Conservation (phyloP, 2,888 invertebrate genomes). For the Campoplex nolae region DNA sequence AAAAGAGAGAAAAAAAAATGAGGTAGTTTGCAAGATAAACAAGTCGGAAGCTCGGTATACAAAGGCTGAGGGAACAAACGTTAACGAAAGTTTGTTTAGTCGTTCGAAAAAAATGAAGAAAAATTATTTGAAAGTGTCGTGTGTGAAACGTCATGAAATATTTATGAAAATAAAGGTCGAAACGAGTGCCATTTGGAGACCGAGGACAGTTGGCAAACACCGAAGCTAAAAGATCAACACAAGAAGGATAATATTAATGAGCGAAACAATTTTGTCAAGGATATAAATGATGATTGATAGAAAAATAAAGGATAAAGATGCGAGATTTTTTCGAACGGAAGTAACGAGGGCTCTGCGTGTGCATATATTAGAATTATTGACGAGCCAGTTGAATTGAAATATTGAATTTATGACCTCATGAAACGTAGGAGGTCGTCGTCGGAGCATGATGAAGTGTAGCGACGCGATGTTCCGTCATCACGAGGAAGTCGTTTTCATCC, state of each 20-base stretch:
- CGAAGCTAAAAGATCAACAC: neutral
- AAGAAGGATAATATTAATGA: neutral
- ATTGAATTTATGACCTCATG: constrained; percentile 64
- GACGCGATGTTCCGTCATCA: constrained; percentile 57
- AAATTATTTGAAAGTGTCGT: neutral
- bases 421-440: constrained; percentile 57
- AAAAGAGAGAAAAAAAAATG: neutral
- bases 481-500: constrained; percentile 63
- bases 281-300: constrained; percentile 3
- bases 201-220: neutral
- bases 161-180: neutral
- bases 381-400: constrained; percentile 56
- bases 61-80: neutral
- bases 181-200: neutral
- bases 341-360: neutral
- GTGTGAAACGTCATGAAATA: neutral
- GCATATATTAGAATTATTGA: constrained; percentile 37
- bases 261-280: neutral
- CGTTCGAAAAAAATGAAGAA: neutral
- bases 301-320: constrained; percentile 22
- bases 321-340: neutral
- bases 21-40: constrained; percentile 15
- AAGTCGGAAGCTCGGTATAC: neutral
- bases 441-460: constrained; percentile 18
- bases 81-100: neutral